phyloP scores from a whole-genome alignment of 2,888 invertebrate species.

The Pristionchus arcanus region DNA sequence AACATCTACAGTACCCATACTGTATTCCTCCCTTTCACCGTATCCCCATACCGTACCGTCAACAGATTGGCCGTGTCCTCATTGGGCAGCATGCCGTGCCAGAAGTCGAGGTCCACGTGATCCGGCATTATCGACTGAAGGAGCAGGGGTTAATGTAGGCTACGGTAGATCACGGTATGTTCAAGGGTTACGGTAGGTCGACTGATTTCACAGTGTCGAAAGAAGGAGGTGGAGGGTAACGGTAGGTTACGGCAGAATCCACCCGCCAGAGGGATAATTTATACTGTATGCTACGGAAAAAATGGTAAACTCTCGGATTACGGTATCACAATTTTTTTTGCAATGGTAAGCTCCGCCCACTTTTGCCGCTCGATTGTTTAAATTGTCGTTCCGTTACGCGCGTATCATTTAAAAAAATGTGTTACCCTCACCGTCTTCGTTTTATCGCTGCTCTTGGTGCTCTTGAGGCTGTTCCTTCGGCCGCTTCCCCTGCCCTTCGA shows the following conservation, averaged over 20 bases:
- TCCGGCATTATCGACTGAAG: not conserved
- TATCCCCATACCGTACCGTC: conserved; percentile 44
- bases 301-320: not conserved
- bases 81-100: conserved; percentile 61
- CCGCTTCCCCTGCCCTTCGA: not conserved
- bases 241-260: not conserved
- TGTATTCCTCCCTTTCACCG: not conserved
- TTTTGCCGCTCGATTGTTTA: too few relatives aligned
- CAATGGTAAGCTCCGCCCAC: too few relatives aligned
- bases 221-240: too few relatives aligned
- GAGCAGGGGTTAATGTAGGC: not conserved
- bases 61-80: conserved; percentile 60
- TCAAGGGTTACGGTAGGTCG: not conserved
- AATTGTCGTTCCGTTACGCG: too few relatives aligned
- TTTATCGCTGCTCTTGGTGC: not conserved
- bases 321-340: too few relatives aligned
- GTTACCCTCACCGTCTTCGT: not conserved
- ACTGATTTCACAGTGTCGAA: too few relatives aligned
- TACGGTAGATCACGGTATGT: not conserved
- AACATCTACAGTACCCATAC: not conserved
- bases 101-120: conserved; percentile 51
- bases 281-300: not conserved
- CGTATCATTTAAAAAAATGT: too few relatives aligned
- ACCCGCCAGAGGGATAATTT: not conserved
- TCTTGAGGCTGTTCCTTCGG: not conserved